Conservation (phyloP, 2,113 vertebrate genomes). For the Coracopsis vasa region DNA sequence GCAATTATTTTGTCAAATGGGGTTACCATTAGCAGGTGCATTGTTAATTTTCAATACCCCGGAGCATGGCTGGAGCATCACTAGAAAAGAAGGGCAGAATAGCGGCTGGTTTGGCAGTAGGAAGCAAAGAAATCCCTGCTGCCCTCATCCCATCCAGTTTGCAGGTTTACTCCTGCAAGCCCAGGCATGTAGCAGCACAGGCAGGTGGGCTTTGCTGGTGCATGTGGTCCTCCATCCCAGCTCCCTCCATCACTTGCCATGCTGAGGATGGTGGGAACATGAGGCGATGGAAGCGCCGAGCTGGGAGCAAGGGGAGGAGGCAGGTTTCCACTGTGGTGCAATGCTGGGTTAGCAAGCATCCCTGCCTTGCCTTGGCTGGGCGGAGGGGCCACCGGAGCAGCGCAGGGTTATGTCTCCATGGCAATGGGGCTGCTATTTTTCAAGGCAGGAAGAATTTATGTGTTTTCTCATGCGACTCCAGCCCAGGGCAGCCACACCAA, state of each 20-base stretch:
- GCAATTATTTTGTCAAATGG: too few species aligned
- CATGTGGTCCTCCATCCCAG: accelerated
- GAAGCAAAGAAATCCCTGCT: background rate
- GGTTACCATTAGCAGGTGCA: too few species aligned
- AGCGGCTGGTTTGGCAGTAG: background rate
- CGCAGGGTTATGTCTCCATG: slow-evolving; percentile 31
- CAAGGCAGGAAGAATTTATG: background rate
- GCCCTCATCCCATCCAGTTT: accelerated
- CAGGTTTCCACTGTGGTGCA: accelerated
- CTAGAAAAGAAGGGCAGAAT: background rate
- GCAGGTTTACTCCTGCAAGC: background rate
- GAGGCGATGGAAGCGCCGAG: accelerated
- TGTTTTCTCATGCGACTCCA: background rate
- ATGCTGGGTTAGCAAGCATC: background rate
- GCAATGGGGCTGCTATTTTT: slow-evolving; percentile 55
- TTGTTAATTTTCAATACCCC: too few species aligned
- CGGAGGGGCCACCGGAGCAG: background rate
- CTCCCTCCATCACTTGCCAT: background rate
- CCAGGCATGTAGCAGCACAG: accelerated
- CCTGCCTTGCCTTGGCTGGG: background rate
- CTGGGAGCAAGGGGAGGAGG: background rate
- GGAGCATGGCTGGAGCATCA: background rate
- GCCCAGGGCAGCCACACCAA: background rate
- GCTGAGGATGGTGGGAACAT: accelerated
- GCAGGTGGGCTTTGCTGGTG: background rate